Evolutionary conservation across 2,797 vertebrate species (phyloP).

Genomic region (Anableps anableps): DNA sequence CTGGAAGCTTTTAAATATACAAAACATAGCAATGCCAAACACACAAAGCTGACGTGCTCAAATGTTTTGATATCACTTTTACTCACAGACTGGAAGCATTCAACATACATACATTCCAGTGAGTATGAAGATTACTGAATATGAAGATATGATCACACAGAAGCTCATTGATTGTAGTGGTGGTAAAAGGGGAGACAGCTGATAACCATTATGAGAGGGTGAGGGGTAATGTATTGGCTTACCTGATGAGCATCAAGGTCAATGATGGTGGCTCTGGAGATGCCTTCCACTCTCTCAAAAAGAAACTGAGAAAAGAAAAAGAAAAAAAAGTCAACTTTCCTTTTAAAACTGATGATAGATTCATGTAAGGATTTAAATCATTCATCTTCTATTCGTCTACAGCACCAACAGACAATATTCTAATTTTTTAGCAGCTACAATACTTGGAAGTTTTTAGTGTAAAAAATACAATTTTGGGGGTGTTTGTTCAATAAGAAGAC

Average conservation of each 20-base stretch:
- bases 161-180: constrained; percentile 38
- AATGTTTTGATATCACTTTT: too few relatives aligned
- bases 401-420: neutral
- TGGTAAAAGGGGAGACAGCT: constrained; percentile 24
- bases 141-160: constrained; percentile 28
- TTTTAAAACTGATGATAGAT: neutral
- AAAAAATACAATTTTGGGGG: neutral
- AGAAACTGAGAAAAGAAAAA: constrained; percentile 83
- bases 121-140: too few relatives aligned
- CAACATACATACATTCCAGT: neutral
- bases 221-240: constrained; percentile 55
- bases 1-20: too few relatives aligned
- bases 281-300: constrained; percentile 90
- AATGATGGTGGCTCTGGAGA: constrained; percentile 91
- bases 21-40: too few relatives aligned
- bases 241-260: constrained; percentile 98
- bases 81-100: too few relatives aligned
- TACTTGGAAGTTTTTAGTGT: neutral
- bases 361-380: neutral
- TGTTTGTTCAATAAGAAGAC: neutral
- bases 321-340: neutral
- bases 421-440: neutral
- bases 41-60: too few relatives aligned
- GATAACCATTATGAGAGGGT: constrained; percentile 32
- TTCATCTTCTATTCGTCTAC: neutral